Evolutionary conservation across 2,888 invertebrate genomes (phyloP), one percentile per base, ranked within the genome.

Genomic region (Tinea pellionella): DNA sequence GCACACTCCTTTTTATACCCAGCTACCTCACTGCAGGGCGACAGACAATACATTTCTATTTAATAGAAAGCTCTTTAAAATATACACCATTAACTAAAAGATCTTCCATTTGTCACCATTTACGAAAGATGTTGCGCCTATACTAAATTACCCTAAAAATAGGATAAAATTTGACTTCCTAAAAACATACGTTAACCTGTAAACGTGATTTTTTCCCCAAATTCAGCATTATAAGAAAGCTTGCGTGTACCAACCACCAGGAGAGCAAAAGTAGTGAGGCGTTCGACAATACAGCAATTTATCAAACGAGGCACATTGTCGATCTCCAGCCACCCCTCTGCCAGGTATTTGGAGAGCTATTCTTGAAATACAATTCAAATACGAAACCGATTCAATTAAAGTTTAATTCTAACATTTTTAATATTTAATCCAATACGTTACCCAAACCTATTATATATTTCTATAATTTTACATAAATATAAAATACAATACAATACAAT

Each of bases 251-350:
- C n/a, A n/a, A n/a, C n/a, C n/a, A 12, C 24, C 53, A 53, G 53
- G 57, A 15, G 57, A n/a, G 32, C 57, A 57, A 30, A 15, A 30
- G 32, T 19, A 57, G 57, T 57, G 32, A 57, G 57, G 32, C 57
- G 57, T 57, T 57, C 64, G 64, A 83, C 83, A 83, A 84, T 84
- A 81, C 79, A 76, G 80, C 83, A 84, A 84, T 84, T 83, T 84
- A 80, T 82, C 83, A 84, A 84, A 84, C 79, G 83, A 83, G 78
- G 75, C 75, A 74, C 80, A 84, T 84, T 84, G 83, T 83, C 72
- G 75, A 65, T 63, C 72, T 51, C 61, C 51, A 30, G 2, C n/a
- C 55, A 13, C 57, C 53, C 53, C 53, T 53, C 47, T 15, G n/a
- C 47, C 47, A 16, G 47, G 15, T 13, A 47, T 47, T 6, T 4